These are phyloP conservation scores for Cheilosia vernalis DNA, from an alignment of 2,888 invertebrate genomes.

Conservation along the genomic window DNA sequence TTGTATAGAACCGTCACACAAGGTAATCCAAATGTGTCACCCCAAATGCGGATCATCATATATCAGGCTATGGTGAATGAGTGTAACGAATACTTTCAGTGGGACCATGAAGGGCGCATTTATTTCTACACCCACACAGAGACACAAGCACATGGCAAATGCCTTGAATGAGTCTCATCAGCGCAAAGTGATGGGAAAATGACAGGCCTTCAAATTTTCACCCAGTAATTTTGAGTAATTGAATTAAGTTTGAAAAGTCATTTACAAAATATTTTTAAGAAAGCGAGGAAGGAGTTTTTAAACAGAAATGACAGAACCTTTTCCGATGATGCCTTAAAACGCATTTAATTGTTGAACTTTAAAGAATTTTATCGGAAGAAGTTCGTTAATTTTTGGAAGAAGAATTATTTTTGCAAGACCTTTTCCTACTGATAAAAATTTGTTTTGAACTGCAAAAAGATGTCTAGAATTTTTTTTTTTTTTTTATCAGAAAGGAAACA, in stretches of 20 bases:
- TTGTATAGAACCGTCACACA: conserved; percentile 6
- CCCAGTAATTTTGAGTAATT: conserved; percentile 13
- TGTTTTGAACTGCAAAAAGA: no score
- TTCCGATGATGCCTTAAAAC: no score
- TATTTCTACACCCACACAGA: neutral
- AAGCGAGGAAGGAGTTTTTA: no score
- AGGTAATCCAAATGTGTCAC: conserved; percentile 60
- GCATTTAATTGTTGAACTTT: no score
- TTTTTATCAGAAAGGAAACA: no score
- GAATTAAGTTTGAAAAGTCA: conserved; percentile 21
- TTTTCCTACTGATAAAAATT: no score
- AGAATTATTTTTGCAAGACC: no score
- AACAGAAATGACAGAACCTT: no score
- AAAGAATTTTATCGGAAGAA: no score
- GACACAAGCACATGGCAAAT: neutral
- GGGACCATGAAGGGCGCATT: conserved; percentile 5
- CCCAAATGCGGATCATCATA: conserved; percentile 63
- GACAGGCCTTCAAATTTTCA: conserved; percentile 7
- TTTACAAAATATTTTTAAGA: neutral
- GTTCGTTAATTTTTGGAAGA: no score
- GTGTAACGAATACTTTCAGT: conserved; percentile 26
- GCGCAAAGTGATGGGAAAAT: conserved; percentile 14
- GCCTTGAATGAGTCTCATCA: conserved; percentile 13
- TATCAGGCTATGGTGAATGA: conserved; percentile 43
- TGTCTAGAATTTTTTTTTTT: no score